phyloP scores from a whole-genome alignment of 2,113 vertebrate species.

The Oryzias celebensis region DNA sequence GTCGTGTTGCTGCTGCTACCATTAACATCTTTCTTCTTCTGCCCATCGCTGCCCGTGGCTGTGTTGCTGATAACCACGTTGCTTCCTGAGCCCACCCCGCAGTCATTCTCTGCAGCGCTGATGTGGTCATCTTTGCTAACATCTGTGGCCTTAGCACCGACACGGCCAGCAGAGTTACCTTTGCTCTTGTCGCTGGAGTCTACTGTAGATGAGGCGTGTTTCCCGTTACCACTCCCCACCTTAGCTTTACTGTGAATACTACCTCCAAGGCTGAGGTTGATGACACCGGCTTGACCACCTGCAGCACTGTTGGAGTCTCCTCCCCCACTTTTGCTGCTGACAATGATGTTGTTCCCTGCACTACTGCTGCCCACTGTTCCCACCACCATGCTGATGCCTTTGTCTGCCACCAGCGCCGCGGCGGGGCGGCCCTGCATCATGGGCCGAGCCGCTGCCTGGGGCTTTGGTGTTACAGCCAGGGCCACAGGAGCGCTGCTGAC shows the following conservation, averaged over 20 bases:
- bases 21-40: constrained; percentile 23
- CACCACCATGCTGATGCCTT: constrained; percentile 75
- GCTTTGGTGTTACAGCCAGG: constrained; percentile 85
- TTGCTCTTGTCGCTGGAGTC: constrained; percentile 45
- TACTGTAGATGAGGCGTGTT: constrained; percentile 23
- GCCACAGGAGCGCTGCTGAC: constrained; percentile 85
- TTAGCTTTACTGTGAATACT: constrained; percentile 51
- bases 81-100: constrained; percentile 48
- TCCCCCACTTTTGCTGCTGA: constrained; percentile 61
- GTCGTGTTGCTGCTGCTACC: constrained; percentile 30
- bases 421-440: constrained; percentile 80
- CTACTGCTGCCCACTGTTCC: constrained; percentile 76
- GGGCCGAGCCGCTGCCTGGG: constrained; percentile 77
- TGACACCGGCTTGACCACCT: constrained; percentile 62
- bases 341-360: constrained; percentile 59
- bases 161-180: constrained; percentile 17
- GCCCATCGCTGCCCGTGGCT: constrained; percentile 3
- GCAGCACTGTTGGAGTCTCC: constrained; percentile 48
- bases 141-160: constrained; percentile 19
- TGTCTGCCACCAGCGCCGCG: constrained; percentile 77
- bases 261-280: constrained; percentile 65
- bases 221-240: constrained; percentile 45
- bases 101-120: constrained; percentile 29
- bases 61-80: constrained; percentile 8
- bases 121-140: constrained; percentile 29